Percentiles rank a stretch among this genome's conserved stretches.
These are phyloP conservation scores for Diabrotica virgifera DNA, from an alignment of 1,140 invertebrate species.

Conservation along the genomic window DNA sequence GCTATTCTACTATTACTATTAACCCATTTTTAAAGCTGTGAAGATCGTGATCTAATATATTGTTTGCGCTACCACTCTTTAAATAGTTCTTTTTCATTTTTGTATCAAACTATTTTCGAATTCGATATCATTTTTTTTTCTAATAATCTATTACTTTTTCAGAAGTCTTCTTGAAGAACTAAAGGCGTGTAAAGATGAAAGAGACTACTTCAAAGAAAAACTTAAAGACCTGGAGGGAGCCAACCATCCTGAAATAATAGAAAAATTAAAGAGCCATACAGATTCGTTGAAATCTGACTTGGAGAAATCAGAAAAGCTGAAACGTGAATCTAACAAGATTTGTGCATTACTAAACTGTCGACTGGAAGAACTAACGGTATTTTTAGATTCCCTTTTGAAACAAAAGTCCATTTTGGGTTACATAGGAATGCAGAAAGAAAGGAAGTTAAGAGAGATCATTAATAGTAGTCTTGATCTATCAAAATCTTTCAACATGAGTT, in stretches of 20 bases:
- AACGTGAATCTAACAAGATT: slow-evolving; percentile 62
- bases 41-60: too few relatives aligned
- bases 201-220: slow-evolving; percentile 33
- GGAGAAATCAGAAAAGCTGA: slow-evolving; percentile 51
- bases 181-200: slow-evolving; percentile 37
- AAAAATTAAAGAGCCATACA: slow-evolving; percentile 36
- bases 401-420: slow-evolving; percentile 57
- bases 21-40: too few relatives aligned
- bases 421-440: slow-evolving; percentile 51
- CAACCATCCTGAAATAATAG: slow-evolving; percentile 2
- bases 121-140: background rate
- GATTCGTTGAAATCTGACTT: slow-evolving; percentile 45
- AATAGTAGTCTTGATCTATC: slow-evolving; percentile 59
- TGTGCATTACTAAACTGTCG: slow-evolving; percentile 61
- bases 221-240: slow-evolving; percentile 17
- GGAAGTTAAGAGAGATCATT: slow-evolving; percentile 54
- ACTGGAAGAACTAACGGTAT: slow-evolving; percentile 67
- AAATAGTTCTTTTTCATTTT: too few relatives aligned
- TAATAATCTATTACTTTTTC: background rate
- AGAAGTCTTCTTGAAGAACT: slow-evolving; percentile 37
- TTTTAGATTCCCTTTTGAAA: slow-evolving; percentile 67
- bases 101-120: too few relatives aligned
- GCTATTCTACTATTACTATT: too few relatives aligned
- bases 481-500: slow-evolving; percentile 51
- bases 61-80: too few relatives aligned